These are phyloP conservation scores for Nerophis lumbriciformis DNA, from an alignment of 2,113 vertebrate species.

Conservation along the genomic window DNA sequence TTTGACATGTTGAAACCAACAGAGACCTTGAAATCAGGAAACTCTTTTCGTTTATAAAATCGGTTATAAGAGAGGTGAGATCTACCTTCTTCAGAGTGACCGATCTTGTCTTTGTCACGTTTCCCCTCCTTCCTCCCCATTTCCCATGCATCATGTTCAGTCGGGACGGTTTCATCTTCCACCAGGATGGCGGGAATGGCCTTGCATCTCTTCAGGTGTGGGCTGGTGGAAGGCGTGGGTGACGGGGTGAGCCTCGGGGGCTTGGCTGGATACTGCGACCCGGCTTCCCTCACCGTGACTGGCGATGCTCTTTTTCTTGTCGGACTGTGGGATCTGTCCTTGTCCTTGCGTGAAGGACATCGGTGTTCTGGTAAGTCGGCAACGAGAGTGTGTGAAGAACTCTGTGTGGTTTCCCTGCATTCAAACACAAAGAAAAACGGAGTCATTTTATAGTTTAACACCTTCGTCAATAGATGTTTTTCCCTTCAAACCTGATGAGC, in stretches of 20 bases:
- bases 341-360: slow-evolving; percentile 2
- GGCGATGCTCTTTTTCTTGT: slow-evolving; percentile 26
- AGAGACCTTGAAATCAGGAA: too few relatives aligned
- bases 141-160: slow-evolving; percentile 49
- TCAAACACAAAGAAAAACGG: slow-evolving; percentile 19
- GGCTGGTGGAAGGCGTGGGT: slow-evolving; percentile 47
- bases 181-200: slow-evolving; percentile 60
- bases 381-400: slow-evolving; percentile 15
- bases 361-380: slow-evolving; percentile 9
- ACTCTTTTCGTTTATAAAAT: too few relatives aligned
- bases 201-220: slow-evolving; percentile 65
- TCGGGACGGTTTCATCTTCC: slow-evolving; percentile 59
- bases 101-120: slow-evolving; percentile 48
- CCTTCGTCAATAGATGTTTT: slow-evolving; percentile 12
- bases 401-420: slow-evolving; percentile 42
- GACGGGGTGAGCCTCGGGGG: slow-evolving; percentile 32
- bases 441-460: not conserved
- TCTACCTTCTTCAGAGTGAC: slow-evolving; percentile 61
- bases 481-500: slow-evolving; percentile 46
- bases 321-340: slow-evolving; percentile 24
- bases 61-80: slow-evolving; percentile 32
- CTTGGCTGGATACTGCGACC: slow-evolving; percentile 30
- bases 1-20: too few relatives aligned
- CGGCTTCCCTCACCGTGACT: slow-evolving; percentile 19
- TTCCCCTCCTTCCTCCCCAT: slow-evolving; percentile 64